Evolutionary conservation across 2,113 vertebrate species (phyloP).

Genomic region (Phalacrocorax brasilianus): DNA sequence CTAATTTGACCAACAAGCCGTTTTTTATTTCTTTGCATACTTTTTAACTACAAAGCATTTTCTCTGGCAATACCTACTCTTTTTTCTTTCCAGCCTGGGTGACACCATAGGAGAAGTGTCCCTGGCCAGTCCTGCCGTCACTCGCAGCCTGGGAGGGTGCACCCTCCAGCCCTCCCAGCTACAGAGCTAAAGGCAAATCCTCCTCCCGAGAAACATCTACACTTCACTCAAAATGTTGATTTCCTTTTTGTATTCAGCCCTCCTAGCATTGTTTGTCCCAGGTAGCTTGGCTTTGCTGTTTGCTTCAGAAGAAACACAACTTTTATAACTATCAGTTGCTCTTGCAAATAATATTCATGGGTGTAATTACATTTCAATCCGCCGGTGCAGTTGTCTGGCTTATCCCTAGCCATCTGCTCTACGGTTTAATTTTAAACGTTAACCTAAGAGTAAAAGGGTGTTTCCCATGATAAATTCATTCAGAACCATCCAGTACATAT

Average conservation of each 20-base stretch:
- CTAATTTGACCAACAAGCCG: not conserved
- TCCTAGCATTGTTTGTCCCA: not conserved
- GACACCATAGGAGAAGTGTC: not conserved
- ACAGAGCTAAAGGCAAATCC: not conserved
- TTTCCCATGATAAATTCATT: not conserved
- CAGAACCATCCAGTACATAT: not conserved
- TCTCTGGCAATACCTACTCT: not conserved
- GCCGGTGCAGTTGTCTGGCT: not conserved
- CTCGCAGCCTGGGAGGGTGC: not conserved
- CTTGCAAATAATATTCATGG: slow-evolving; percentile 11
- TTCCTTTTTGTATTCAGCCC: not conserved
- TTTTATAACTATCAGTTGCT: slow-evolving; percentile 10
- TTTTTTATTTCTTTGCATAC: not conserved
- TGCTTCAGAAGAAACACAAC: not conserved
- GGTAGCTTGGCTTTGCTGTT: not conserved
- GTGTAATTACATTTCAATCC: slow-evolving; percentile 1
- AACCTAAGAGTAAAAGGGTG: not conserved
- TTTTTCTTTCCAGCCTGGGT: not conserved
- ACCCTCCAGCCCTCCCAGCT: not conserved
- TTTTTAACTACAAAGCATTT: not conserved
- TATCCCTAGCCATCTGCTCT: slow-evolving; percentile 28
- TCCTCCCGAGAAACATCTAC: not conserved
- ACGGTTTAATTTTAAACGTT: slow-evolving; percentile 25
- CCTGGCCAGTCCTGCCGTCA: not conserved
- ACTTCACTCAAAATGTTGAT: not conserved